Conservation (phyloP, 2,113 vertebrate genomes). For the Oncorhynchus tshawytscha region DNA sequence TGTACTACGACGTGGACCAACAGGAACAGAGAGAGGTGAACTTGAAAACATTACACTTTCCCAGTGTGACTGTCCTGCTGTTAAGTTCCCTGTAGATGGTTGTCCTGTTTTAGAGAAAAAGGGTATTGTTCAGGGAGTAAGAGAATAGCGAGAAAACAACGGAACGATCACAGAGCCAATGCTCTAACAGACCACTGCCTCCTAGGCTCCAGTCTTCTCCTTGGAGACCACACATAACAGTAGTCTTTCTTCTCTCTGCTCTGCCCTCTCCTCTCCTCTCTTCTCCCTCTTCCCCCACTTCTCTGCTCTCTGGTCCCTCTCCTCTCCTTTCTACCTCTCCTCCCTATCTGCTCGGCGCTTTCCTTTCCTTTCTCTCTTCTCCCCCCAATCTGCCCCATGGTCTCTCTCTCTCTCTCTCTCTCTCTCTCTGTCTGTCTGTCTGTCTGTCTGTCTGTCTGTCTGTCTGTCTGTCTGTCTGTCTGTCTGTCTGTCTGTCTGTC, state of each 20-base stretch:
- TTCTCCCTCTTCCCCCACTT: too few relatives aligned
- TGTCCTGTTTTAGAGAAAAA: slow-evolving; percentile 41
- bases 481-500: too few relatives aligned
- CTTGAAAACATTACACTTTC: slow-evolving; percentile 38
- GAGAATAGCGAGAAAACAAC: slow-evolving; percentile 56
- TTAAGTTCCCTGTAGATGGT: slow-evolving; percentile 27
- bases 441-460: too few relatives aligned
- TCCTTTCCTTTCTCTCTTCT: too few relatives aligned
- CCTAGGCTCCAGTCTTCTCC: slow-evolving; percentile 56
- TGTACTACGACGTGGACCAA: slow-evolving; percentile 15
- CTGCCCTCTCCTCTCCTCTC: too few relatives aligned
- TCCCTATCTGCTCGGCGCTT: too few relatives aligned
- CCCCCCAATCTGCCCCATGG: too few relatives aligned
- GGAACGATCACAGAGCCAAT: slow-evolving; percentile 61
- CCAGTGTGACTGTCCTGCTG: slow-evolving; percentile 26
- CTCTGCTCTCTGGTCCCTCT: too few relatives aligned
- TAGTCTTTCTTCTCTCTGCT: slow-evolving; percentile 56
- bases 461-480: too few relatives aligned
- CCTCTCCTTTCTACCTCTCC: too few relatives aligned
- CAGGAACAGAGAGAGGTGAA: slow-evolving; percentile 23
- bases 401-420: too few relatives aligned
- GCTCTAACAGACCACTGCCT: slow-evolving; percentile 52
- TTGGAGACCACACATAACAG: slow-evolving; percentile 56
- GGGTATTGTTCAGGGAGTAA: slow-evolving; percentile 27
- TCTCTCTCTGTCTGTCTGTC: too few relatives aligned